These are phyloP conservation scores for Clitarchus hookeri DNA, from an alignment of 2,888 invertebrate genomes.

Conservation along the genomic window DNA sequence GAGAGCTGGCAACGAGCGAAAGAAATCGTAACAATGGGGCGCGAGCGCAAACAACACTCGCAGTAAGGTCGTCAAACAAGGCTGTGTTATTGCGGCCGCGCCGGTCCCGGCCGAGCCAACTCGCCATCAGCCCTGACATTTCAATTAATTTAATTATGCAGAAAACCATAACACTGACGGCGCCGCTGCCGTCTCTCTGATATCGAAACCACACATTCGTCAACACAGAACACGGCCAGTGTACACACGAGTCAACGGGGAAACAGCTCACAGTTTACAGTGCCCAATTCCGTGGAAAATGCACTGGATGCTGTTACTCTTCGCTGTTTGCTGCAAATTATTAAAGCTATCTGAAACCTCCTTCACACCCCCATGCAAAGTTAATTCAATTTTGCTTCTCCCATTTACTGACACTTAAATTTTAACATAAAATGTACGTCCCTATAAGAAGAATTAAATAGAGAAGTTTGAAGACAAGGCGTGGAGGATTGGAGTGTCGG, in stretches of 20 bases:
- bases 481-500: too few species aligned
- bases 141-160: background rate
- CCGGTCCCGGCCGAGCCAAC: background rate
- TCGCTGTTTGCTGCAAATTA: too few species aligned
- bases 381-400: too few species aligned
- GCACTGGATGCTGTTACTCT: background rate
- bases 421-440: too few species aligned
- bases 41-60: background rate
- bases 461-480: too few species aligned
- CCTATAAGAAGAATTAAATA: too few species aligned
- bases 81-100: background rate
- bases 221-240: background rate
- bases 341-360: too few species aligned
- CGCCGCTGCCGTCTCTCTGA: background rate
- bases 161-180: background rate
- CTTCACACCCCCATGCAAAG: too few species aligned
- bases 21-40: background rate
- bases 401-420: too few species aligned
- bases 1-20: background rate
- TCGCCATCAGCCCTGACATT: background rate
- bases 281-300: background rate
- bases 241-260: background rate
- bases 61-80: background rate
- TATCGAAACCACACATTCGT: background rate
- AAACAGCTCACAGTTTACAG: background rate